A percentile compares a stretch with the other conserved stretches of the same genome.
phyloP scores from a whole-genome alignment of 2,797 vertebrate genomes.

The Notolabrus celidotus region DNA sequence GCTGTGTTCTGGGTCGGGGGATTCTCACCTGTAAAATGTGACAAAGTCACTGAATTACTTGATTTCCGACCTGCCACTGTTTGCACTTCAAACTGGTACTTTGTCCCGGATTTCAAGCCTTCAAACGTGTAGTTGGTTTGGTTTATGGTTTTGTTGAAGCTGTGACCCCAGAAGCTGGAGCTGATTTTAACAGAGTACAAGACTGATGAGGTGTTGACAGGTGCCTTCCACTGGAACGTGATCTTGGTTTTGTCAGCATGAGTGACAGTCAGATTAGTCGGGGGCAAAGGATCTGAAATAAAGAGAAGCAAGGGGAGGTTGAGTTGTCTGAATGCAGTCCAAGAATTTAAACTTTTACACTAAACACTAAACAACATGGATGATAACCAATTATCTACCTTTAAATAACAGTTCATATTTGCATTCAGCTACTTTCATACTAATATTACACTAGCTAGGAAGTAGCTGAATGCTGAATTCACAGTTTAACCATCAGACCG shows the following conservation, averaged over 20 bases:
- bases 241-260: accelerated
- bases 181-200: accelerated
- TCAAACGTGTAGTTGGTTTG: accelerated
- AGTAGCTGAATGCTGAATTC: too few relatives aligned
- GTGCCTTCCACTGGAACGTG: slow-evolving; percentile 19
- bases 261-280: accelerated
- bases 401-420: too few relatives aligned
- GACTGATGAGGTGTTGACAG: accelerated
- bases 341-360: too few relatives aligned
- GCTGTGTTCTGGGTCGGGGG: neutral
- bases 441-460: too few relatives aligned
- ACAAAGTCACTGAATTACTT: accelerated
- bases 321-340: neutral
- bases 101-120: slow-evolving; percentile 55
- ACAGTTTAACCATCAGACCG: too few relatives aligned
- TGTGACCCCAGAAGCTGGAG: slow-evolving; percentile 28
- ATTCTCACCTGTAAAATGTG: slow-evolving; percentile 51
- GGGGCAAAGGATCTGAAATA: slow-evolving; percentile 46
- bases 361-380: too few relatives aligned
- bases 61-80: accelerated
- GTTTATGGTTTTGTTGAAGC: accelerated
- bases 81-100: neutral
- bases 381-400: too few relatives aligned
- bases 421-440: too few relatives aligned
- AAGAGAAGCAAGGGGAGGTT: neutral